A percentile compares a stretch with the other conserved stretches of the same genome.
Evolutionary conservation across 2,888 invertebrate species (phyloP).

Genomic region (Hydriomena furcata): DNA sequence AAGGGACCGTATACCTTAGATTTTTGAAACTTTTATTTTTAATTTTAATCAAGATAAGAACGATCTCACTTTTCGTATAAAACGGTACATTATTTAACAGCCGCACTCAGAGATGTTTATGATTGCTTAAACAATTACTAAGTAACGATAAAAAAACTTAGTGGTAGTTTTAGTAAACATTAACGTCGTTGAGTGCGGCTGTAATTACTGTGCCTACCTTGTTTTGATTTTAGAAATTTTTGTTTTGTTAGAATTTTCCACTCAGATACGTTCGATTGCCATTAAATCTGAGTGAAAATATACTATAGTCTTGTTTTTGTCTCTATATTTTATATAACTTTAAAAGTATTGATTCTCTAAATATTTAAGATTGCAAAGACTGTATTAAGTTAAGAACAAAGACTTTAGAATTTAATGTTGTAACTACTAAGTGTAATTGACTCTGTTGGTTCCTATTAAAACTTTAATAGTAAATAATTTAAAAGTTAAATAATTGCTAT

Average conservation of each 20-base stretch:
- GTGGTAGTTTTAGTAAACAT: constrained; percentile 11
- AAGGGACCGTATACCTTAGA: constrained; percentile 21
- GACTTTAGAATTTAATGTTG: constrained; percentile 14
- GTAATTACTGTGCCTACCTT: constrained; percentile 17
- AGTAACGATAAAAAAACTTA: constrained; percentile 8
- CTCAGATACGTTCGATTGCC: constrained; percentile 15
- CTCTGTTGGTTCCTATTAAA: constrained; percentile 12
- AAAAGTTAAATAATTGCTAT: constrained; percentile 11
- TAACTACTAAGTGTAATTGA: constrained; percentile 11
- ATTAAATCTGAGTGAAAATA: constrained; percentile 17
- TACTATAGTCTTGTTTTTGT: constrained; percentile 17
- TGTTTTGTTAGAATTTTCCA: constrained; percentile 16
- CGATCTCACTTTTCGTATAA: constrained; percentile 10
- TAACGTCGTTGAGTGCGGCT: constrained; percentile 9
- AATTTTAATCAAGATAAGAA: constrained; percentile 7
- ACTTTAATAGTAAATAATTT: constrained; percentile 12
- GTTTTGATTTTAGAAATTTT: constrained; percentile 16
- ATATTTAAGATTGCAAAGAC: constrained; percentile 5
- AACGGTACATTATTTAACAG: constrained; percentile 10
- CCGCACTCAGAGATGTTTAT: constrained; percentile 8
- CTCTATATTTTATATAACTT: constrained; percentile 15
- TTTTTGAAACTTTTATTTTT: constrained; percentile 5
- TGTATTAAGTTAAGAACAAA: constrained; percentile 17
- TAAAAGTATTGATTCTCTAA: constrained; percentile 11
- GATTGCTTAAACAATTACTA: constrained; percentile 3